phyloP scores from a whole-genome alignment of 2,797 vertebrate genomes.

The Dipus sagitta region DNA sequence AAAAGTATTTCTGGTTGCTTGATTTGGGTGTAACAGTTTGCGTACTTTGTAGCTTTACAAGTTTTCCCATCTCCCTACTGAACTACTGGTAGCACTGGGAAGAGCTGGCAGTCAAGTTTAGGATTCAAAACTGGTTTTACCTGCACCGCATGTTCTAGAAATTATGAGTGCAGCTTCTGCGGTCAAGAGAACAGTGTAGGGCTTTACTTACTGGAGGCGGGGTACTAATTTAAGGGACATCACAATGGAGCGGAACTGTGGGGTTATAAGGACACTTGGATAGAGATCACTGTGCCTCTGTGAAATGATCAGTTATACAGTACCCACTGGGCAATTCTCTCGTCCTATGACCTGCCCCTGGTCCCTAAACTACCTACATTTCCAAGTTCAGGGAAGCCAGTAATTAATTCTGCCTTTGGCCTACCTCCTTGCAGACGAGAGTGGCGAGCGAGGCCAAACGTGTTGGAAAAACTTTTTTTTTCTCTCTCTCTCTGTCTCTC shows the following conservation, averaged over 20 bases:
- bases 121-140: constrained; percentile 76
- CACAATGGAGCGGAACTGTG: constrained; percentile 41
- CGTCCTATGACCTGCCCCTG: background rate
- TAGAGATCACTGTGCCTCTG: constrained; percentile 1
- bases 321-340: background rate
- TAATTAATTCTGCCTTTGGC: constrained; percentile 27
- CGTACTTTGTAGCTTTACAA: constrained; percentile 39
- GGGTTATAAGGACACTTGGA: background rate
- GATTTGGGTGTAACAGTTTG: constrained; percentile 7
- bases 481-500: too few relatives aligned
- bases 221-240: constrained; percentile 28
- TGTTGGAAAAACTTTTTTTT: background rate
- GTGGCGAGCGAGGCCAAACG: constrained; percentile 25
- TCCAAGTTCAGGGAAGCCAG: constrained; percentile 1
- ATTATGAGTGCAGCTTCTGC: constrained; percentile 39
- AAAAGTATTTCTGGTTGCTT: constrained; percentile 59
- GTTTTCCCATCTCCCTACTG: constrained; percentile 20
- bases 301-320: background rate
- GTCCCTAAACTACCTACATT: constrained; percentile 28
- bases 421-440: constrained; percentile 25
- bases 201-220: constrained; percentile 44
- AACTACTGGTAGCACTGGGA: constrained; percentile 28
- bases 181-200: background rate
- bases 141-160: constrained; percentile 65
- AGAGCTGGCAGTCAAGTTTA: constrained; percentile 9